phyloP scores from a whole-genome alignment of 1,140 invertebrate species.

The Neotoxoptera formosana region DNA sequence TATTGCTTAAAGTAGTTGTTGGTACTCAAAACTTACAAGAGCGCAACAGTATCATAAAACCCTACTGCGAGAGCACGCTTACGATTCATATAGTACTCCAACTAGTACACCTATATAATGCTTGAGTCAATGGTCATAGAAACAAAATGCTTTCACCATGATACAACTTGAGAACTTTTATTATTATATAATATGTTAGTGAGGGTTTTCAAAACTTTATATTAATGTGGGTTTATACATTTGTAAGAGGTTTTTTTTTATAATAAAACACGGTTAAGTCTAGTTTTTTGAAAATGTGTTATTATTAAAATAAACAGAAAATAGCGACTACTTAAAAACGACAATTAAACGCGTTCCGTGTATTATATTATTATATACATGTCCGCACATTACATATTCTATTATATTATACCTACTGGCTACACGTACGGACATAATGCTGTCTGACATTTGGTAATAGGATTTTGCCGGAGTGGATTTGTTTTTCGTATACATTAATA shows the following conservation, averaged over 20 bases:
- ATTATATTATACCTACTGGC: background rate
- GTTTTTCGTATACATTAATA: background rate
- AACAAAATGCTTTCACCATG: conserved; percentile 7
- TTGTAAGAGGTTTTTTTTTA: background rate
- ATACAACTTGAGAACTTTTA: background rate
- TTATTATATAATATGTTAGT: background rate
- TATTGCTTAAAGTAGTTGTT: background rate
- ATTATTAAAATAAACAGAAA: background rate
- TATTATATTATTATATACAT: background rate
- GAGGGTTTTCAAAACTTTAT: background rate
- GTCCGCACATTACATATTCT: background rate
- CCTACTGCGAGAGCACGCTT: background rate
- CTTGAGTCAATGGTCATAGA: background rate
- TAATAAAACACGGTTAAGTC: background rate
- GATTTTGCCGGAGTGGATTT: background rate
- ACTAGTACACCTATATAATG: background rate
- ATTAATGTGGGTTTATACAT: background rate
- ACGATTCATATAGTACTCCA: background rate
- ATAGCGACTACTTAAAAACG: background rate
- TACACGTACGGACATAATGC: background rate
- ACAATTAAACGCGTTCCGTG: background rate
- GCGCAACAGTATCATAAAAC: background rate
- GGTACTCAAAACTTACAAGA: background rate
- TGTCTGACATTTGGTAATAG: background rate
- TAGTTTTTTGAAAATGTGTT: background rate